A percentile compares a stretch with the other conserved stretches of the same genome.
Conservation (phyloP, 2,113 vertebrate species). For the Argyrosomus japonicus region DNA sequence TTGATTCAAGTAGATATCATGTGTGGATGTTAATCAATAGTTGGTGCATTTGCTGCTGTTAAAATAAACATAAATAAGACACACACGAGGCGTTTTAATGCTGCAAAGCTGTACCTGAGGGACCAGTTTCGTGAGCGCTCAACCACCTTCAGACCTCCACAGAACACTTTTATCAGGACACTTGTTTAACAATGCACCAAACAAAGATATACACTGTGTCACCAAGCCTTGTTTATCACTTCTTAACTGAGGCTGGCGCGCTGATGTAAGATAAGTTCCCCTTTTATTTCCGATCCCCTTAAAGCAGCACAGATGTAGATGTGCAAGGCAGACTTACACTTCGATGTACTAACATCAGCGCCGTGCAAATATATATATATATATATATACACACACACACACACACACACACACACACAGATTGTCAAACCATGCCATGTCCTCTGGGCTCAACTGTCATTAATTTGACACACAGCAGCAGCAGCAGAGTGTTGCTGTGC, state of each 20-base stretch:
- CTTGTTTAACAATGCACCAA: not conserved
- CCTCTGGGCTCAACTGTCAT: conserved; percentile 55
- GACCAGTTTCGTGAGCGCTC: not conserved
- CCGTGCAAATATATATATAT: conserved; percentile 72
- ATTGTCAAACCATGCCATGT: conserved; percentile 53
- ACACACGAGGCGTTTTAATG: not conserved
- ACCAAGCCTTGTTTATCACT: conserved; percentile 8
- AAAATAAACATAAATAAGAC: not conserved
- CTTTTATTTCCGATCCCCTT: conserved; percentile 23
- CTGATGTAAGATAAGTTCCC: conserved; percentile 28
- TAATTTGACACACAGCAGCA: conserved; percentile 39
- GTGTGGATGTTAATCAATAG: not conserved
- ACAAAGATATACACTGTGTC: not conserved
- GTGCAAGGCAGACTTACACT: conserved; percentile 21
- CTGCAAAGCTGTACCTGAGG: not conserved
- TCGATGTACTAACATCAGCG: conserved; percentile 42
- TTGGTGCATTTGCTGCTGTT: not conserved
- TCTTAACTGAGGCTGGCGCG: not conserved
- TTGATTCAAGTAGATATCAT: not conserved
- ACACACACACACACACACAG: conserved; percentile 11
- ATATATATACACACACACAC: conserved; percentile 8
- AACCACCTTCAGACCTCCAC: not conserved
- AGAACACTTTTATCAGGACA: not conserved
- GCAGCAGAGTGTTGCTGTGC: conserved; percentile 33
- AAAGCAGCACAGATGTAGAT: conserved; percentile 27